A percentile compares a stretch with the other conserved stretches of the same genome.
Evolutionary conservation across 2,113 vertebrate genomes (phyloP).

Genomic region (Zapus hudsonius): DNA sequence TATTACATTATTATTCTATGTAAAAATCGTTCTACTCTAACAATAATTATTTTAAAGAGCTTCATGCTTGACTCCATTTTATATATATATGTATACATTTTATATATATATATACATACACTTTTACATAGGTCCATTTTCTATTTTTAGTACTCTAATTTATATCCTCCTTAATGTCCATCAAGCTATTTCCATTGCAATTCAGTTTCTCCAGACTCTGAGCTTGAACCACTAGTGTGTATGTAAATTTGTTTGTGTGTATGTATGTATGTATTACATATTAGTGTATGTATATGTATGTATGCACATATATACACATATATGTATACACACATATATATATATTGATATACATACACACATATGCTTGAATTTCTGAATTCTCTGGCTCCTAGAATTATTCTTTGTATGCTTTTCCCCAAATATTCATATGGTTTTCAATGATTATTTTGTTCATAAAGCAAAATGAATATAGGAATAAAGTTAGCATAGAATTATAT

Average conservation of each 20-base stretch:
- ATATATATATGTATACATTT: background rate
- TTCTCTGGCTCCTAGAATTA: constrained; percentile 3
- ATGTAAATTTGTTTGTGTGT: no score
- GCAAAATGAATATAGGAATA: background rate
- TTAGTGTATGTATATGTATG: no score
- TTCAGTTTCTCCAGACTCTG: background rate
- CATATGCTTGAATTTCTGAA: background rate
- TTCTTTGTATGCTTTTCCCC: background rate
- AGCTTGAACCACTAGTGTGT: background rate
- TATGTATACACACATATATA: no score
- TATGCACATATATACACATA: no score
- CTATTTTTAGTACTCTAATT: background rate
- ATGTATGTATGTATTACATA: no score
- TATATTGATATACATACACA: background rate
- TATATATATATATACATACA: background rate
- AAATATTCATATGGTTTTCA: constrained; percentile 1
- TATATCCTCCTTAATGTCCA: background rate
- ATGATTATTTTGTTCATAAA: background rate
- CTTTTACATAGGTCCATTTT: background rate
- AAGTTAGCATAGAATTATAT: constrained; percentile 25
- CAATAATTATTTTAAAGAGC: background rate
- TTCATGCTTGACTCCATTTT: background rate
- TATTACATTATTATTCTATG: background rate
- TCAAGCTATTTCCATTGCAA: constrained; percentile 13
- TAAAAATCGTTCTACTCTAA: background rate